Percentiles rank a stretch among this genome's conserved stretches.
phyloP scores from a whole-genome alignment of 2,113 vertebrate species.

The Poeciliopsis turrubarensis region DNA sequence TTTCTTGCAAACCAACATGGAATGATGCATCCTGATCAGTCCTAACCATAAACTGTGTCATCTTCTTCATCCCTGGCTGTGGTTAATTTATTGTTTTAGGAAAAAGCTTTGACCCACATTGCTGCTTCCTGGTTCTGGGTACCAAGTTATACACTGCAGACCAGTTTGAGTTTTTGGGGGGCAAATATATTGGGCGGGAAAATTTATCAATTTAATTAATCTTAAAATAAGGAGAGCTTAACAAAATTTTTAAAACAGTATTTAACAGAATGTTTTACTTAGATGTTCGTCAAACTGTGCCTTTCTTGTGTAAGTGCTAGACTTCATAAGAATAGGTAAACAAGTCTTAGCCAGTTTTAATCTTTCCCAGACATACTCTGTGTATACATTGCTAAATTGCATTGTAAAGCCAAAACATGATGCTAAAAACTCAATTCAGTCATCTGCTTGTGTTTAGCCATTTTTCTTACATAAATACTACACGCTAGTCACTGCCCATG shows the following conservation, averaged over 20 bases:
- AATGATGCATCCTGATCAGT: conserved; percentile 29
- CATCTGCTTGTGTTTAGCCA: conserved; percentile 58
- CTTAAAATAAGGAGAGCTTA: conserved; percentile 5
- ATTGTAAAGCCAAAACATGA: conserved; percentile 7
- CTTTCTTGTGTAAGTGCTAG: background rate
- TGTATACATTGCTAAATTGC: background rate
- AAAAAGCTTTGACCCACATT: conserved; percentile 37
- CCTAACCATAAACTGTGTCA: conserved; percentile 36
- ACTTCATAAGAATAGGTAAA: background rate
- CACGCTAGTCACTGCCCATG: conserved; percentile 45
- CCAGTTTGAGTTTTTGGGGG: conserved; percentile 16
- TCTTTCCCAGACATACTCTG: background rate
- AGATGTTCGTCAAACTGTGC: no score
- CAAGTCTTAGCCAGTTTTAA: conserved; percentile 1
- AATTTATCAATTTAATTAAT: background rate
- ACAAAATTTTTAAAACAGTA: background rate
- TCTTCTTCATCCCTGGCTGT: conserved; percentile 26
- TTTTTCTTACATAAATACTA: conserved; percentile 44
- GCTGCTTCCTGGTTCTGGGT: conserved; percentile 12
- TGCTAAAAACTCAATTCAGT: conserved; percentile 3
- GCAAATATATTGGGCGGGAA: conserved; percentile 1
- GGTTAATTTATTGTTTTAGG: conserved; percentile 39
- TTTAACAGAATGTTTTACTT: no score
- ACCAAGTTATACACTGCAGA: conserved; percentile 13
- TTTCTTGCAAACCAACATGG: background rate